Percentiles rank a stretch among this genome's conserved stretches.
These are phyloP conservation scores for Drosophila tristis DNA, from an alignment of 1,140 invertebrate species.

Conservation along the genomic window DNA sequence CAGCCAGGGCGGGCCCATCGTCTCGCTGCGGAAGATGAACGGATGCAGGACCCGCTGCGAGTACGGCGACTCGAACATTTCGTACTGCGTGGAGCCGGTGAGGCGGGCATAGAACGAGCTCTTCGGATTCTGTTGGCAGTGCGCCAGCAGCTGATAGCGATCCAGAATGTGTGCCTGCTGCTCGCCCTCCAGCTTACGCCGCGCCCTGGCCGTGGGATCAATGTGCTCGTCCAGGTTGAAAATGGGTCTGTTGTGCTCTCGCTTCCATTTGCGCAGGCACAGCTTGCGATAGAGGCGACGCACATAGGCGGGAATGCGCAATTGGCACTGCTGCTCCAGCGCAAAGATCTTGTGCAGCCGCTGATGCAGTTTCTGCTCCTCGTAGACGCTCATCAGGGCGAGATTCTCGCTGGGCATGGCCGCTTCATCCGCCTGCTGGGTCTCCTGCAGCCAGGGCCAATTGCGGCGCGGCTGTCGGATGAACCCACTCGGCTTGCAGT, in stretches of 20 bases:
- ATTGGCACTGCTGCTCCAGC: conserved; percentile 44
- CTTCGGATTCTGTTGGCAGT: conserved; percentile 37
- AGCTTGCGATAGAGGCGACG: conserved; percentile 87
- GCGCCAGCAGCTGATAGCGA: conserved; percentile 79
- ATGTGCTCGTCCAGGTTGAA: conserved; percentile 86
- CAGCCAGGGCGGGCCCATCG: conserved; percentile 76
- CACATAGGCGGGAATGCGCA: conserved; percentile 79
- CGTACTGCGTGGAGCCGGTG: conserved; percentile 61
- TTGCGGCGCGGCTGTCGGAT: conserved; percentile 56
- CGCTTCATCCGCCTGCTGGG: conserved; percentile 13
- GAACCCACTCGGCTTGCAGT: conserved; percentile 75
- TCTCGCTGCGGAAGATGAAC: conserved; percentile 75
- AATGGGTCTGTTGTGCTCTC: conserved; percentile 86
- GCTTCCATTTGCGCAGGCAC: conserved; percentile 86
- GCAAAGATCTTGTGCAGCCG: conserved; percentile 73
- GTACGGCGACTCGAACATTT: conserved; percentile 81
- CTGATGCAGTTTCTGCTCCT: conserved; percentile 86
- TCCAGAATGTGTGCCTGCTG: conserved; percentile 82
- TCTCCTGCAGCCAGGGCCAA: conserved; percentile 74
- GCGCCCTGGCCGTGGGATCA: conserved; percentile 35
- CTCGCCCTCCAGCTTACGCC: conserved; percentile 50
- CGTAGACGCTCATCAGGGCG: conserved; percentile 86
- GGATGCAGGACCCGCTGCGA: conserved; percentile 77
- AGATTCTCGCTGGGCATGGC: conserved; percentile 25
- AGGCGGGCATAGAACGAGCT: conserved; percentile 71